A percentile compares a stretch with the other conserved stretches of the same genome.
Conservation (phyloP, 2,113 vertebrate genomes). For the Sclerurus mexicanus region DNA sequence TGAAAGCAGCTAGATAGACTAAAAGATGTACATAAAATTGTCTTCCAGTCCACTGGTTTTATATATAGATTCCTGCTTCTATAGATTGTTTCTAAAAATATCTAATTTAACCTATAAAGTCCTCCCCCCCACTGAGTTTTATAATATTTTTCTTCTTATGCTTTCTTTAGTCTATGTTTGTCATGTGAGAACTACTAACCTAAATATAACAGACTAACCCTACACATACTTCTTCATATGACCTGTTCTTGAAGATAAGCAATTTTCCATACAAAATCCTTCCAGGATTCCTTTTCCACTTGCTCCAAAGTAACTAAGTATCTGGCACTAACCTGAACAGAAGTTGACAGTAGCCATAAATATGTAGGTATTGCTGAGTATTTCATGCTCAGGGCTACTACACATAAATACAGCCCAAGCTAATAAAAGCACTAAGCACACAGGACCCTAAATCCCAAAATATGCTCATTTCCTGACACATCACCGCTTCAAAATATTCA, state of each 20-base stretch:
- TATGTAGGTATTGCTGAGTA: not conserved
- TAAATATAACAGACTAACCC: not conserved
- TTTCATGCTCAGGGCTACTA: not conserved
- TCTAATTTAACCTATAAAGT: not conserved
- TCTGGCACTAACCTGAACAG: not conserved
- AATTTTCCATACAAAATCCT: not conserved
- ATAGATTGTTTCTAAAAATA: not conserved
- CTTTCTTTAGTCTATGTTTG: not conserved
- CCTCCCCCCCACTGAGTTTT: not conserved
- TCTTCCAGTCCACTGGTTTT: not conserved
- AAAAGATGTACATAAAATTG: not conserved
- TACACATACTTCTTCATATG: not conserved
- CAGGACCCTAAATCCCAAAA: not conserved
- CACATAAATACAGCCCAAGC: not conserved
- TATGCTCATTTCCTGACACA: not conserved
- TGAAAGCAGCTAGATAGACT: not conserved
- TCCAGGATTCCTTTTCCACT: not conserved
- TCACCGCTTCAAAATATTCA: not conserved
- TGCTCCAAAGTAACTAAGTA: not conserved
- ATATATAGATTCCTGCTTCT: not conserved
- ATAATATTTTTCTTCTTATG: not conserved
- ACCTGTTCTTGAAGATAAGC: not conserved
- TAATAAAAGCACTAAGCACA: not conserved
- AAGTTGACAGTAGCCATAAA: not conserved
- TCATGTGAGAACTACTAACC: not conserved